Evolutionary conservation across 2,888 invertebrate genomes (phyloP).

Genomic region (Apamea monoglypha): DNA sequence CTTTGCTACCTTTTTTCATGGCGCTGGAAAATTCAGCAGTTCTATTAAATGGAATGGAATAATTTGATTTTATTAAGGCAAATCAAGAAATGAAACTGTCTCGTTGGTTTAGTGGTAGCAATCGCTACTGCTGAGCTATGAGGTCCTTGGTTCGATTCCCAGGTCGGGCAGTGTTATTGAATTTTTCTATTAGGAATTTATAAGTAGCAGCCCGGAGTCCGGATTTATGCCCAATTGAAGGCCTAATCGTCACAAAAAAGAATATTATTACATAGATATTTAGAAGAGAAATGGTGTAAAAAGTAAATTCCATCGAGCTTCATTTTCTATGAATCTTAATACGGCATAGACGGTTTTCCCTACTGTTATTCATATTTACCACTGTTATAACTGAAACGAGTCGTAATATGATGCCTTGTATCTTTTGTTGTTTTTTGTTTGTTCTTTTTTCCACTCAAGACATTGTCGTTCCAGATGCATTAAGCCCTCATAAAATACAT

Average conservation of each 20-base stretch:
- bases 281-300: neutral
- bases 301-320: neutral
- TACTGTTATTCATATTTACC: neutral
- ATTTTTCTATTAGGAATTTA: neutral
- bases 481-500: conserved; percentile 32
- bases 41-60: neutral
- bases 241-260: no score
- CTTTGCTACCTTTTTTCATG: neutral
- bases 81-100: neutral
- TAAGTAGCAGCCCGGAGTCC: neutral
- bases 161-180: neutral
- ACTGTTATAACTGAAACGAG: neutral
- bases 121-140: no score
- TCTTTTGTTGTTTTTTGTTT: no score
- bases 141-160: neutral
- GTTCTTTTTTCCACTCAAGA: neutral
- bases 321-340: neutral
- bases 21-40: neutral
- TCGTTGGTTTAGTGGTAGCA: neutral
- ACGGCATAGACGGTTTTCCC: neutral
- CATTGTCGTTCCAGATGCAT: neutral
- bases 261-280: neutral
- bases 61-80: neutral
- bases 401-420: neutral
- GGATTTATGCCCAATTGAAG: neutral